These are phyloP conservation scores for Montifringilla adamsi DNA, from an alignment of 2,113 vertebrate species.

Conservation along the genomic window DNA sequence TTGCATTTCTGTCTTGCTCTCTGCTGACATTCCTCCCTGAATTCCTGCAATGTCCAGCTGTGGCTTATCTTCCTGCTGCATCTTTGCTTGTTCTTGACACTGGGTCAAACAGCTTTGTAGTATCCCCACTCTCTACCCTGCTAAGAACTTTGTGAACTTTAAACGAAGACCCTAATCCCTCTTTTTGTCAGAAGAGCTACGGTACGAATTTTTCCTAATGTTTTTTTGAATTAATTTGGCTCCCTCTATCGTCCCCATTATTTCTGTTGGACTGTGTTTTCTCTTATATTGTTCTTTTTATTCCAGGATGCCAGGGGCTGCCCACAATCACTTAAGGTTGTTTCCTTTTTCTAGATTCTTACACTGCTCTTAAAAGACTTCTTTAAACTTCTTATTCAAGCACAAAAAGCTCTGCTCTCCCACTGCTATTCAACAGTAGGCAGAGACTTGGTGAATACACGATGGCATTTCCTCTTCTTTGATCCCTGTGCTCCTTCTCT, in stretches of 20 bases:
- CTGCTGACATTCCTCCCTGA: constrained; percentile 34
- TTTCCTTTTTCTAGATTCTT: neutral
- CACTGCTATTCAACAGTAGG: neutral
- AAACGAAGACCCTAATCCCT: constrained; percentile 41
- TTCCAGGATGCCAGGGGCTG: neutral
- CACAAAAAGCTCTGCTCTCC: neutral
- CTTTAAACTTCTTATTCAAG: neutral
- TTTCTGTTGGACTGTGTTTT: neutral
- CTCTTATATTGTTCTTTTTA: constrained; percentile 32
- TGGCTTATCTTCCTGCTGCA: constrained; percentile 43
- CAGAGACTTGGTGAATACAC: neutral
- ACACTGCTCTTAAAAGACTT: neutral
- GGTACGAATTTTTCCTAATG: constrained; percentile 7
- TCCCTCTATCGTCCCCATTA: constrained; percentile 62
- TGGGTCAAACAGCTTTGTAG: constrained; percentile 61
- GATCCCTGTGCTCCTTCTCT: neutral
- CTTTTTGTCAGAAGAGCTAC: constrained; percentile 11
- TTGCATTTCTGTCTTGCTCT: neutral
- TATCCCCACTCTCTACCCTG: neutral
- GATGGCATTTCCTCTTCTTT: neutral
- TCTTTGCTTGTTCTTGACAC: constrained; percentile 65
- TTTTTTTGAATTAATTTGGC: constrained; percentile 69
- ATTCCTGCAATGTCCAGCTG: constrained; percentile 54
- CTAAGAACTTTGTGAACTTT: constrained; percentile 39
- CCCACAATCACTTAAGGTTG: neutral